These are phyloP conservation scores for Spicauda simplicius DNA, from an alignment of 2,888 invertebrate genomes.

Conservation along the genomic window DNA sequence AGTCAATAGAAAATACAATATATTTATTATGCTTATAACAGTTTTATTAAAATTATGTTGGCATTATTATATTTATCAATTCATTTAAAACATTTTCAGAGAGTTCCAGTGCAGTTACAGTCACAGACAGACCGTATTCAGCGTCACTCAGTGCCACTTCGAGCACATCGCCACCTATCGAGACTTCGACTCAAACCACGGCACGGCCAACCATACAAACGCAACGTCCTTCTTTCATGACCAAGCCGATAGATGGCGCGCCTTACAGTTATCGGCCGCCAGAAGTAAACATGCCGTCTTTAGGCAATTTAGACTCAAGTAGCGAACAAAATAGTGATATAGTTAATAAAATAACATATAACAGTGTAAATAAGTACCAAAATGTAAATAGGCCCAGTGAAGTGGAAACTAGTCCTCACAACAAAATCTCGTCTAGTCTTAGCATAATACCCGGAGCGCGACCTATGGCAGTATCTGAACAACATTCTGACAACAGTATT, in stretches of 20 bases:
- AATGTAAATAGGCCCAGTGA: conserved; percentile 82
- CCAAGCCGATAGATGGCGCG: conserved; percentile 82
- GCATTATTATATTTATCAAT: neutral
- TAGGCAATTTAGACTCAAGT: conserved; percentile 78
- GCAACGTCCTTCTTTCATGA: conserved; percentile 80
- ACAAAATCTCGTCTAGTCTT: conserved; percentile 85
- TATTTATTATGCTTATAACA: too few species aligned
- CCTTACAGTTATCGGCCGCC: conserved; percentile 77
- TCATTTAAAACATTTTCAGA: conserved; percentile 58
- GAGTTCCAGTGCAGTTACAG: conserved; percentile 59
- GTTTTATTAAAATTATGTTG: too few species aligned
- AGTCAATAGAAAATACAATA: too few species aligned
- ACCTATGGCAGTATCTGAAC: conserved; percentile 79
- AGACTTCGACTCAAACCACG: conserved; percentile 64
- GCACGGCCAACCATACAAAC: conserved; percentile 71
- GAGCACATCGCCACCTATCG: conserved; percentile 45
- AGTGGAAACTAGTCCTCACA: conserved; percentile 82
- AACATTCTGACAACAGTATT: conserved; percentile 78
- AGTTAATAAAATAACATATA: conserved; percentile 83
- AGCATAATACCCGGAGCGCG: conserved; percentile 77
- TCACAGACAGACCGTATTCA: conserved; percentile 68
- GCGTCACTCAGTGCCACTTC: conserved; percentile 67
- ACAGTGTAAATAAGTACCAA: conserved; percentile 84
- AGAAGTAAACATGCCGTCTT: conserved; percentile 75
- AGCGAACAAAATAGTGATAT: conserved; percentile 84